Conservation (phyloP, 2,797 vertebrate species). For the Leucoraja ocellata region DNA sequence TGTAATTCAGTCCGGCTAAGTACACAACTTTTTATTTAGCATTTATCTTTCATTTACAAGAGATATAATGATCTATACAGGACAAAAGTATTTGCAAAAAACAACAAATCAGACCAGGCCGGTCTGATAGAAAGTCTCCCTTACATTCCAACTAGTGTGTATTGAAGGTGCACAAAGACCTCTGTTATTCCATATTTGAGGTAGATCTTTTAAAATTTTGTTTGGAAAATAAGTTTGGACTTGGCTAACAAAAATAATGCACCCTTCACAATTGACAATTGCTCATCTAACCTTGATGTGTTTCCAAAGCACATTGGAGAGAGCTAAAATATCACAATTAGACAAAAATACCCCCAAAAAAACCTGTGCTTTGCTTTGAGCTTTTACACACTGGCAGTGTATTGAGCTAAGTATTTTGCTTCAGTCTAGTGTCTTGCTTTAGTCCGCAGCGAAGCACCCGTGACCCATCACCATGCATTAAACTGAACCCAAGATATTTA, state of each 20-base stretch:
- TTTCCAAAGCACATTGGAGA: not conserved
- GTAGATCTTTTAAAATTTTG: not conserved
- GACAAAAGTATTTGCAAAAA: not conserved
- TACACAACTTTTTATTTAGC: not conserved
- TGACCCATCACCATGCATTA: conserved; percentile 76
- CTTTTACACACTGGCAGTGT: conserved; percentile 35
- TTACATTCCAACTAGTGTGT: not conserved
- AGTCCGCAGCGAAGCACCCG: conserved; percentile 24
- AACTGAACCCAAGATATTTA: conserved; percentile 70
- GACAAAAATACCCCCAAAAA: not conserved
- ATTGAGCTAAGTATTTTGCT: conserved; percentile 2
- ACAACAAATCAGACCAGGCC: not conserved
- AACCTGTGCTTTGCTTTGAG: not conserved
- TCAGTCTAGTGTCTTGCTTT: not conserved
- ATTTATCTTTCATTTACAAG: not conserved
- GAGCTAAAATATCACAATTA: not conserved
- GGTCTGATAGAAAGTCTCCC: not conserved
- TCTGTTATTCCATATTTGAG: not conserved
- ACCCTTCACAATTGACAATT: not conserved
- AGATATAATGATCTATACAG: not conserved
- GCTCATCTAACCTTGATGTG: not conserved
- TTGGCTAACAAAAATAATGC: not conserved
- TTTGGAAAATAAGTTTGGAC: not conserved
- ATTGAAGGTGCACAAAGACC: not conserved
- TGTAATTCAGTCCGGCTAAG: not conserved